Evolutionary conservation across 2,888 invertebrate genomes (phyloP).

Genomic region (Crematogaster levior): DNA sequence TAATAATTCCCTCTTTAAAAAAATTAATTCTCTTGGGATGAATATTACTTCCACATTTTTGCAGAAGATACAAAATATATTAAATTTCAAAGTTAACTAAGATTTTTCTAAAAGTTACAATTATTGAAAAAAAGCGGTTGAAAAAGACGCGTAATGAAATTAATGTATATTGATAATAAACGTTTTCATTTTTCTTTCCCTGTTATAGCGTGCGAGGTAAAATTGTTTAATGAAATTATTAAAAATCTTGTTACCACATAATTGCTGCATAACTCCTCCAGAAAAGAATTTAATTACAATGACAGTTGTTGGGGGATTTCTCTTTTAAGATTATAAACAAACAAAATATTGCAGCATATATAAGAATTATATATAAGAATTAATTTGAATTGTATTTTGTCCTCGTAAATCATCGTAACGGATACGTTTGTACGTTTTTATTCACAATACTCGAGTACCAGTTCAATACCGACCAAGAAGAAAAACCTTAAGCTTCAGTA

Average conservation of each 20-base stretch:
- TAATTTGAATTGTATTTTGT: neutral
- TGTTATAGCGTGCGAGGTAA: neutral
- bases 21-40: neutral
- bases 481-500: constrained; percentile 40
- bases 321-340: neutral
- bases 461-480: constrained; percentile 8
- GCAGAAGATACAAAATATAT: neutral
- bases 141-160: neutral
- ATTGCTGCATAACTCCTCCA: neutral
- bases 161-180: neutral
- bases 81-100: neutral
- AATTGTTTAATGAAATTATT: neutral
- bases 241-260: neutral
- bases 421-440: constrained; percentile 7
- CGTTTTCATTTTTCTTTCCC: neutral
- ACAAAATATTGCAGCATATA: neutral
- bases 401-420: constrained; percentile 21
- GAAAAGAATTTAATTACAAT: neutral
- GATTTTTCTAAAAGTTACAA: neutral
- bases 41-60: no score
- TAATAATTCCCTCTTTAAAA: no score
- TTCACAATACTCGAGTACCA: constrained; percentile 2
- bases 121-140: neutral
- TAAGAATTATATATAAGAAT: neutral
- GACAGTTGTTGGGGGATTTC: neutral